These are phyloP conservation scores for Arctocebus calabarensis DNA, from an alignment of 2,797 vertebrate genomes.

Conservation along the genomic window DNA sequence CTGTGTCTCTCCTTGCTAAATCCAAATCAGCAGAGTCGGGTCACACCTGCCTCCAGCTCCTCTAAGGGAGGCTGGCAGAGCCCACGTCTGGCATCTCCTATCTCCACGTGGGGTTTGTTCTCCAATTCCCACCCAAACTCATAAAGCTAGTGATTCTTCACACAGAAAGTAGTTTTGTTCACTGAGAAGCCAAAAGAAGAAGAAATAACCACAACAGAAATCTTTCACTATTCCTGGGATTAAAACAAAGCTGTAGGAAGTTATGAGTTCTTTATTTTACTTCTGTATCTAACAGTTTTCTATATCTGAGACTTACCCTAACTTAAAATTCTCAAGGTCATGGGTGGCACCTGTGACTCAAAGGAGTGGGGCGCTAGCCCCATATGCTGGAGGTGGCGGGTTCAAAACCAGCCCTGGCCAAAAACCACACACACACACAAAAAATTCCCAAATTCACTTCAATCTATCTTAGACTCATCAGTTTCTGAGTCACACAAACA, in stretches of 20 bases:
- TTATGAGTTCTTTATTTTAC: neutral
- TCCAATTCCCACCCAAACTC: neutral
- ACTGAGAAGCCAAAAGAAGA: constrained; percentile 10
- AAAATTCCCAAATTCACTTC: constrained; percentile 20
- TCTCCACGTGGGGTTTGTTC: neutral
- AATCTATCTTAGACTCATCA: neutral
- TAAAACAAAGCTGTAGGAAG: constrained; percentile 51
- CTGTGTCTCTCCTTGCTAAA: neutral
- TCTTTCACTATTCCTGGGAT: neutral
- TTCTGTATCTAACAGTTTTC: neutral
- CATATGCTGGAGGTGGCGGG: too few relatives aligned
- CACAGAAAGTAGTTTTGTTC: neutral
- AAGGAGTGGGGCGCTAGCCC: too few relatives aligned
- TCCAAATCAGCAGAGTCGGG: neutral
- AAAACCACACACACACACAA: too few relatives aligned
- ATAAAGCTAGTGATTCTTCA: neutral
- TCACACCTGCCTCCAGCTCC: neutral
- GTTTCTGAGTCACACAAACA: neutral
- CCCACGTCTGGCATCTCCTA: neutral
- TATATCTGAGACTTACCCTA: neutral
- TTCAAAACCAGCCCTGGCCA: too few relatives aligned
- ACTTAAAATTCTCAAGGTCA: neutral
- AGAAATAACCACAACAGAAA: neutral
- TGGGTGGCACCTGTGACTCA: too few relatives aligned
- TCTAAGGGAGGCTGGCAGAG: neutral